Base-by-base conservation (phyloP, 2,888 invertebrate species). In the Nemotelus nigrinus region DNA sequence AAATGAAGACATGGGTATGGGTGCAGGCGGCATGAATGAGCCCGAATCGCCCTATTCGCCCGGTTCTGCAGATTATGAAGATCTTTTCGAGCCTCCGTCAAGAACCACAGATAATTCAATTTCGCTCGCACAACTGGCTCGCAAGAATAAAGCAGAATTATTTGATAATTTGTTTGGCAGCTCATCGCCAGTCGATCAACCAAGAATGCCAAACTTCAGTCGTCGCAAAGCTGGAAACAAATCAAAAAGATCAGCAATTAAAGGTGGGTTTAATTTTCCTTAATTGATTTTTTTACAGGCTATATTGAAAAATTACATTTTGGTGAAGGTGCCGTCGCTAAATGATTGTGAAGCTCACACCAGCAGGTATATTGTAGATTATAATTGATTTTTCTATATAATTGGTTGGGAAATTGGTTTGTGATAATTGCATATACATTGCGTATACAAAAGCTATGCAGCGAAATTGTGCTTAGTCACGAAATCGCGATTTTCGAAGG, bases 11-110 rank as follows among this genome's bases (percentile, higher is more conserved):
- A n/a, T 41, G 2, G 43, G 7, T n/a, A 47, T 48, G 1, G 48
- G 10, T 63, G 63, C 41, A 5, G 67, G 48, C 48, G 89, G 90
- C 68, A 90, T 90, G 81, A 90, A 92, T 87, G 93, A 94, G 82
- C 91, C 93, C 85, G 93, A 93, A 81, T 95, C 96, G 43, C 96
- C 96, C 0, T 96, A 96, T 88, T 95, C 95, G 70, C 96, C 96
- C 0, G 95, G 94, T 65, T 94, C 95, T n/a, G 93, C 93, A 83
- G 93, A 96, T 86, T 95, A 94, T 84, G 95, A 95, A 82, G 95
- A 96, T 85, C 89, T 96, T 80, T 96, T 96, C 88, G 93, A 93
- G 86, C 95, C 95, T 72, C 95, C 94, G 8, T 95, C 95, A 74
- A 95, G 95, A 72, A 95, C 94, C 8, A 83, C 84, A 77, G 86